Evolutionary conservation across 2,888 invertebrate genomes (phyloP), one percentile per base, ranked within the genome.

Genomic region (Nycteola revayana): DNA sequence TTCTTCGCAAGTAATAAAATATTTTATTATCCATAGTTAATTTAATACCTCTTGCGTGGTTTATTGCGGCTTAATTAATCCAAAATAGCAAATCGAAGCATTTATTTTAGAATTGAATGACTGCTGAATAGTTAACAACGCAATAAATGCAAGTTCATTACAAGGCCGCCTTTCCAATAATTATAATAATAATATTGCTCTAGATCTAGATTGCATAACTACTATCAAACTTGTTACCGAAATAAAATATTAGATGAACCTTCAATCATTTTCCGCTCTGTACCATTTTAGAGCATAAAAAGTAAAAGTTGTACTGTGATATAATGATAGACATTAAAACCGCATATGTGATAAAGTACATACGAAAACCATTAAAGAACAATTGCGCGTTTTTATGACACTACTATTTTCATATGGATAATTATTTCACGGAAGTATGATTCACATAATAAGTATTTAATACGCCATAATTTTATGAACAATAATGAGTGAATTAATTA

Each of bases 291-390:
- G 5, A 30, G 44, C 50, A 36, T 52, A 54, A 64, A 67, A 68
- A 70, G 67, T 60, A 66, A 68, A 66, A 70, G 69, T 59, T 37
- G n/a, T 36, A 54, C 10, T 35, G 10, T 35, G 57, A 52, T 61
- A 57, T 57, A 63, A 66, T 57, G 36, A 66, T 42, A 52, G 50
- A 53, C 49, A 46, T 44, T 44, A 52, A 45, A 47, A 54, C 42
- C 43, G 56, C 52, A 57, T 46, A n/a, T 7, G 25, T 36, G 38
- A 40, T 28, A 36, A 29, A 30, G 17, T 30, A 25, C 21, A 2
- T 21, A 21, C 39, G 28, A 10, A 14, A 21, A 25, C 29, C 35
- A 30, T 48, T 27, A 21, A 3, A 35, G 23, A 18, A 27, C 27
- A 22, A 30, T 26, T 28, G 9, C 11, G 22, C 3, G 25, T 36